phyloP scores from a whole-genome alignment of 2,888 invertebrate genomes.

The Agelastica alni region DNA sequence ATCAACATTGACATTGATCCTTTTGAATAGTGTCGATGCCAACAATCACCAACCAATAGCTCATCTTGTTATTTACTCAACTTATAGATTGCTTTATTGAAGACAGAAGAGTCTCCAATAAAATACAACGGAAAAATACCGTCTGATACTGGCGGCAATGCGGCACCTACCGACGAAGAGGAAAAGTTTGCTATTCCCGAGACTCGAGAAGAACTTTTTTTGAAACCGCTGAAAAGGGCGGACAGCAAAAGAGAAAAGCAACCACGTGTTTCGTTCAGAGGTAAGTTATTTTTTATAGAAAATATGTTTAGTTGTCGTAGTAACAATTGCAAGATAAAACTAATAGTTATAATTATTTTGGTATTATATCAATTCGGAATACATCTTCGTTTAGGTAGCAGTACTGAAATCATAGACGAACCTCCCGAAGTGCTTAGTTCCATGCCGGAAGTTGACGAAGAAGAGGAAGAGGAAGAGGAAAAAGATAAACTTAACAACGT shows the following conservation, averaged over 20 bases:
- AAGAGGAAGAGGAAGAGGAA: conserved; percentile 44
- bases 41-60: too few relatives aligned
- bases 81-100: too few relatives aligned
- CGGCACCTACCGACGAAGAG: conserved; percentile 28
- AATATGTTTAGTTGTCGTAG: too few relatives aligned
- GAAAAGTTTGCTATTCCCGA: conserved; percentile 24
- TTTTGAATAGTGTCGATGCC: too few relatives aligned
- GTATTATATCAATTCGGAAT: background rate
- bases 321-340: too few relatives aligned
- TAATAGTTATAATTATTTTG: too few relatives aligned
- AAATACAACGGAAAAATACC: conserved; percentile 52
- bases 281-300: too few relatives aligned
- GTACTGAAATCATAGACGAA: conserved; percentile 53
- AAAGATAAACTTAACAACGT: conserved; percentile 26
- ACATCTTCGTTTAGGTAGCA: conserved; percentile 8
- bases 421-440: conserved; percentile 56
- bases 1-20: too few relatives aligned
- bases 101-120: conserved; percentile 26
- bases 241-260: conserved; percentile 53
- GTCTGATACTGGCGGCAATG: conserved; percentile 42
- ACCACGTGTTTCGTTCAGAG: conserved; percentile 63
- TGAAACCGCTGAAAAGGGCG: conserved; percentile 40
- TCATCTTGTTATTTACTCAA: too few relatives aligned
- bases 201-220: conserved; percentile 37
- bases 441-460: conserved; percentile 53